Evolutionary conservation across 2,797 vertebrate genomes (phyloP).

Genomic region (Decapterus maruadsi): DNA sequence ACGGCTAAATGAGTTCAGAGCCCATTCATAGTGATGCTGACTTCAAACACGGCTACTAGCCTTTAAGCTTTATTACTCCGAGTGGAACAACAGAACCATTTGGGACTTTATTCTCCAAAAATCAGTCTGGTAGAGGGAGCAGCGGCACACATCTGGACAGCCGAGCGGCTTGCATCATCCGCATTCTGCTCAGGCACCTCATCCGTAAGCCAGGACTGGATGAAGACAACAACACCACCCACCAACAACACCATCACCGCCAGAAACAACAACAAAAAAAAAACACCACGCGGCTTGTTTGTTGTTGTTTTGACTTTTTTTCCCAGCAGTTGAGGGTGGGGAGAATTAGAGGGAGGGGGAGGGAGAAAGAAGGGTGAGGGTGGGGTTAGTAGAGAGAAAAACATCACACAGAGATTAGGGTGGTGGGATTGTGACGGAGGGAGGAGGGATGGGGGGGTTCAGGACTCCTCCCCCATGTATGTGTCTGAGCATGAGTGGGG

Average conservation of each 20-base stretch:
- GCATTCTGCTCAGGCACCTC: slow-evolving; percentile 9
- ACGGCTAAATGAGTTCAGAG: slow-evolving; percentile 48
- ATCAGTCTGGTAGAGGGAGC: background rate
- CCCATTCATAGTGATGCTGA: slow-evolving; percentile 20
- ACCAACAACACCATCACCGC: slow-evolving; percentile 17
- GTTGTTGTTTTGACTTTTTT: slow-evolving; percentile 76
- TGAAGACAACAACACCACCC: slow-evolving; percentile 35
- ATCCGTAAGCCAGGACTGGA: slow-evolving; percentile 19
- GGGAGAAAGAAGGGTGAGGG: slow-evolving; percentile 54
- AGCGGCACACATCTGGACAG: slow-evolving; percentile 45
- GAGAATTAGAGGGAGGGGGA: slow-evolving; percentile 41
- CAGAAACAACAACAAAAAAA: slow-evolving; percentile 63
- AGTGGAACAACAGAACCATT: slow-evolving; percentile 30
- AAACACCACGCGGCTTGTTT: slow-evolving; percentile 69
- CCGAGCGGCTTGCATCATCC: slow-evolving; percentile 29
- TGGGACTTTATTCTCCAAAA: slow-evolving; percentile 9
- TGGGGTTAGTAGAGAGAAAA: slow-evolving; percentile 77
- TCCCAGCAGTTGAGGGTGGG: slow-evolving; percentile 46
- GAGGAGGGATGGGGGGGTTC: slow-evolving; percentile 12
- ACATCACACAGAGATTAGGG: slow-evolving; percentile 76
- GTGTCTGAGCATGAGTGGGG: slow-evolving; percentile 45
- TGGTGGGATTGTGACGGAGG: slow-evolving; percentile 21
- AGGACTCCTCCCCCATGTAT: slow-evolving; percentile 69
- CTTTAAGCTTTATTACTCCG: slow-evolving; percentile 18
- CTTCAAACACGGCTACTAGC: slow-evolving; percentile 10